Percentiles rank a stretch among this genome's conserved stretches.
These are phyloP conservation scores for Craterocephalus amniculus DNA, from an alignment of 2,797 vertebrate genomes.

Conservation along the genomic window DNA sequence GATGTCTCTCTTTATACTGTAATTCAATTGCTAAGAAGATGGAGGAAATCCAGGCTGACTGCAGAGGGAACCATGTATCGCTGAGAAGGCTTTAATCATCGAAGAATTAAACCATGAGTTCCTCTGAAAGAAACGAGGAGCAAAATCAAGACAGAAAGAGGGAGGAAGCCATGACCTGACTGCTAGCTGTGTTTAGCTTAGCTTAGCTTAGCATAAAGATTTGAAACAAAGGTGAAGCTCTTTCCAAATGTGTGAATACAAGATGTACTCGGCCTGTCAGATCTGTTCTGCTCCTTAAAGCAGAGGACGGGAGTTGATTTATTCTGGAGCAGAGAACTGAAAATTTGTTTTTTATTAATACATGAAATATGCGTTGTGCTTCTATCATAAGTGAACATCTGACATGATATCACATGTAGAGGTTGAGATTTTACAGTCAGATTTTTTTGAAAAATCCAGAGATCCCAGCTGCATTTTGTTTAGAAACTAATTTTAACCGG, in stretches of 20 bases:
- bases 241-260: not conserved
- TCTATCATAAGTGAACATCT: not conserved
- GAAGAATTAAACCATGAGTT: conserved; percentile 4
- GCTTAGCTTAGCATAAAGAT: not conserved
- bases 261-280: not conserved
- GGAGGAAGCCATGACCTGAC: not conserved
- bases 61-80: conserved; percentile 8
- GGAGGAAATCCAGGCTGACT: conserved; percentile 30
- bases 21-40: conserved; percentile 9
- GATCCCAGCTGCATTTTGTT: not conserved
- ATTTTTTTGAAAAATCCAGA: not conserved
- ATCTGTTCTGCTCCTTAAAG: not conserved
- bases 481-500: not conserved
- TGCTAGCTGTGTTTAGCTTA: not conserved
- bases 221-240: conserved; percentile 5
- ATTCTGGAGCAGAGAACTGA: not conserved
- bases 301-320: not conserved
- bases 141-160: not conserved
- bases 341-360: not conserved
- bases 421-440: not conserved
- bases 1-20: conserved; percentile 37
- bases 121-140: not conserved
- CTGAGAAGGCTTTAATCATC: not conserved
- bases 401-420: not conserved
- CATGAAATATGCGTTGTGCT: not conserved